These are phyloP conservation scores for Etheostoma spectabile DNA, from an alignment of 2,113 vertebrate species.

Conservation along the genomic window DNA sequence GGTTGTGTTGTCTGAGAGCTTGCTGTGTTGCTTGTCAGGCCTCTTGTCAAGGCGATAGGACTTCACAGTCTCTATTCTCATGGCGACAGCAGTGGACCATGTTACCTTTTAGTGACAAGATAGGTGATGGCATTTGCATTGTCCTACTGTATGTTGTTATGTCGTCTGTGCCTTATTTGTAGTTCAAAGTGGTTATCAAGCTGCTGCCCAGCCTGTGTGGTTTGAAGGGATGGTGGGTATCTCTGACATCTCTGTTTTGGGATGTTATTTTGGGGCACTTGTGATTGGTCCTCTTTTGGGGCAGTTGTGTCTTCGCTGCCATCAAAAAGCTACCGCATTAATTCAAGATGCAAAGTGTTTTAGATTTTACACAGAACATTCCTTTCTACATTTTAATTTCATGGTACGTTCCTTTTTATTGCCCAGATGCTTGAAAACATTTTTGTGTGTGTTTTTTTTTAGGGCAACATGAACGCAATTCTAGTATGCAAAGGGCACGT, in stretches of 20 bases:
- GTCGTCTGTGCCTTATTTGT: slow-evolving; percentile 14
- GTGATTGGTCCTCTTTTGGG: background rate
- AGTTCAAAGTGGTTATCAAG: slow-evolving; percentile 10
- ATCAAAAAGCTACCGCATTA: background rate
- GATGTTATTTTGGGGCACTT: background rate
- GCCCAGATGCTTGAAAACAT: slow-evolving; percentile 35
- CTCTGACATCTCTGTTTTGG: slow-evolving; percentile 4
- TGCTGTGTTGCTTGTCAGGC: slow-evolving; percentile 24
- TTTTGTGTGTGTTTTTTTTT: slow-evolving; percentile 18
- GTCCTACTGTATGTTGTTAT: slow-evolving; percentile 26
- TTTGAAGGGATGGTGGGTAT: background rate
- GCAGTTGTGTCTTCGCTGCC: background rate
- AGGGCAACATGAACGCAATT: slow-evolving; percentile 44
- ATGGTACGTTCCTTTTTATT: background rate
- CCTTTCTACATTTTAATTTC: background rate
- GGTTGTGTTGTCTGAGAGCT: slow-evolving; percentile 29
- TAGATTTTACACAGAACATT: slow-evolving; percentile 9
- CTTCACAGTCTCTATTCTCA: slow-evolving; percentile 28
- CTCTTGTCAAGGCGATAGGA: slow-evolving; percentile 32
- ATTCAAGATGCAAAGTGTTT: background rate
- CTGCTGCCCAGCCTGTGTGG: background rate
- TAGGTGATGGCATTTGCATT: slow-evolving; percentile 8
- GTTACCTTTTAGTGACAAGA: slow-evolving; percentile 25
- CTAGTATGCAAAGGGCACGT: slow-evolving; percentile 11
- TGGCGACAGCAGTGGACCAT: slow-evolving; percentile 11